These are phyloP conservation scores for Ptyas mucosa DNA, from an alignment of 2,113 vertebrate genomes.

Conservation along the genomic window DNA sequence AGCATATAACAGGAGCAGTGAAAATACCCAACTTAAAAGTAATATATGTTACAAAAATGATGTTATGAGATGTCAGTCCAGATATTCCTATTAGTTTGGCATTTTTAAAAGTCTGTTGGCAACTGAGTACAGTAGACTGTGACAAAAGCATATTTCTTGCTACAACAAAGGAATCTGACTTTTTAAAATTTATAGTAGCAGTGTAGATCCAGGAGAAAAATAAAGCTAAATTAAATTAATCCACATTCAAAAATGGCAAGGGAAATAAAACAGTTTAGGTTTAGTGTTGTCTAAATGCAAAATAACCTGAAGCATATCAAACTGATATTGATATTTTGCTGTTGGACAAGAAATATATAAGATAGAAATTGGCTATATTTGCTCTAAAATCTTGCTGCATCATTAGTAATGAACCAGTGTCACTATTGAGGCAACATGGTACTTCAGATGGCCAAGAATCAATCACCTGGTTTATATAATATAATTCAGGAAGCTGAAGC, in stretches of 20 bases:
- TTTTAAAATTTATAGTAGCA: not conserved
- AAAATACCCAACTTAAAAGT: not conserved
- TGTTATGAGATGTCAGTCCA: not conserved
- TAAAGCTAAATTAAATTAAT: not conserved
- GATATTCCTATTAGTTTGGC: not conserved
- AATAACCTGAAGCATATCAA: not conserved
- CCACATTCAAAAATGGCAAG: not conserved
- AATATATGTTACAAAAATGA: not conserved
- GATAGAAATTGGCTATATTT: not conserved
- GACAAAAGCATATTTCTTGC: not conserved
- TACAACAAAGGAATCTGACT: not conserved
- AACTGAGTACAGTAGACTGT: not conserved
- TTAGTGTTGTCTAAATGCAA: not conserved
- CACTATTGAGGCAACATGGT: not conserved
- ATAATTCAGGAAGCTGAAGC: not conserved
- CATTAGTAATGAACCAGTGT: not conserved
- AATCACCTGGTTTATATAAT: not conserved
- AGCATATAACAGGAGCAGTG: not conserved
- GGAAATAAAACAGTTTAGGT: not conserved
- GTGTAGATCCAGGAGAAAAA: not conserved
- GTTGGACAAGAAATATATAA: not conserved
- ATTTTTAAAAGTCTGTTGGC: not conserved
- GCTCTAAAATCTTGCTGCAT: not conserved
- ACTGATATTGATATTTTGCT: not conserved
- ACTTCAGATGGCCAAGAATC: not conserved